These are phyloP conservation scores for Gonocerus acuteangulatus DNA, from an alignment of 2,888 invertebrate genomes.

Conservation along the genomic window DNA sequence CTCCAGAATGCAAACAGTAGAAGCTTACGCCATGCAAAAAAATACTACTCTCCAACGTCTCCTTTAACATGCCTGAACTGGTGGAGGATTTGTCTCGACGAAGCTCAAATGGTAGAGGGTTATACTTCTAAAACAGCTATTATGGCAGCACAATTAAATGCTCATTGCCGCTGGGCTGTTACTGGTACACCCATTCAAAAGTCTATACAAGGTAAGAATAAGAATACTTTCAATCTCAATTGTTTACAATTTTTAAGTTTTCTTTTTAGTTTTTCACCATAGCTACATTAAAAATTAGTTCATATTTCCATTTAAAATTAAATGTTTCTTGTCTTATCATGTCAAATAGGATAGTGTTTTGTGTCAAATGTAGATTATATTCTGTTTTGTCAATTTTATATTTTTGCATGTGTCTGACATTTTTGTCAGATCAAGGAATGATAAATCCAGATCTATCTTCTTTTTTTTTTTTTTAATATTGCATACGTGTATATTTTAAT, in stretches of 20 bases:
- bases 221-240: too few species aligned
- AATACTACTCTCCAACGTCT: conserved; percentile 55
- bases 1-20: conserved; percentile 42
- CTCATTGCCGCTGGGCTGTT: conserved; percentile 63
- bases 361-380: too few species aligned
- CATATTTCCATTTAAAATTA: neutral
- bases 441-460: too few species aligned
- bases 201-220: conserved; percentile 47
- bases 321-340: neutral
- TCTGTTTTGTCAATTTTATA: too few species aligned
- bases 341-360: too few species aligned
- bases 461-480: too few species aligned
- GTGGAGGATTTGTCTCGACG: conserved; percentile 72
- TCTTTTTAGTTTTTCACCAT: neutral
- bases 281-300: neutral
- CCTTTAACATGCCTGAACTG: conserved; percentile 62
- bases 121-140: conserved; percentile 51
- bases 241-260: neutral
- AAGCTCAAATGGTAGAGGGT: conserved; percentile 71
- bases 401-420: too few species aligned
- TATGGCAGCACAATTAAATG: conserved; percentile 54
- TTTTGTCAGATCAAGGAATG: too few species aligned
- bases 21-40: conserved; percentile 52
- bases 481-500: too few species aligned
- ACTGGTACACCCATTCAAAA: conserved; percentile 66